Base-by-base conservation (phyloP, 2,888 invertebrate species). In the Agrotis clavis region DNA sequence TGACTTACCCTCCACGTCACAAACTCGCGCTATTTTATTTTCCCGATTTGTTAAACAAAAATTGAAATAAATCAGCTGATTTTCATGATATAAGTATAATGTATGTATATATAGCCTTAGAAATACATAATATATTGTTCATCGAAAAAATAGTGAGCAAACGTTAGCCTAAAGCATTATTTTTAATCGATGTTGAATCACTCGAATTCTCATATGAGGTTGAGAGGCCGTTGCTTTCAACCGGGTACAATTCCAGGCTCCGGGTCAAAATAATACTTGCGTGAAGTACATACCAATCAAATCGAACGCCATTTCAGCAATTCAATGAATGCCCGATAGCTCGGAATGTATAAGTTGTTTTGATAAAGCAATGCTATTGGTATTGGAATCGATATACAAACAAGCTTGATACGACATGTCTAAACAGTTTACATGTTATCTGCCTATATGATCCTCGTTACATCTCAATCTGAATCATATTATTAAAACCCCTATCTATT, bases 381-480 rank as follows among this genome's bases (percentile, higher is more conserved):
- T 48, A 77, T 35, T 56, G 48, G 53, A 63, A 60, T 81, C 54
- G 19, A 54, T 71, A 67, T 16, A 71, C 48, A 51, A 66, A 60
- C 59, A 47, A 63, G 41, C 47, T 25, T 61, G 63, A 60, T 57
- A 54, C 16, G 68, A 45, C 11, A 61, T 83, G 83, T 80, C 80
- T 80, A 80, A 83, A 83, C 80, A 70, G 47, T 68, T 66, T 50
- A 48, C 48, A 66, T 79, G 47, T 73, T 71, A 77, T 64, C 48
- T 56, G 35, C 14, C 6, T 59, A 21, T 47, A 50, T 25, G 53
- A 77, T 48, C 45, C 18, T 53, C 14, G 18, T 67, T 61, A 57
- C 53, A 68, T 63, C 21, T 67, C 61, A 41, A 68, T 68, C 25
- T 30, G 65, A 66, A 63, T 63, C n/a, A 19, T 66, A 60, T 68